Evolutionary conservation across 2,797 vertebrate genomes (phyloP), one percentile per base, ranked within the genome.

Genomic region (Acrossocheilus fasciatus): DNA sequence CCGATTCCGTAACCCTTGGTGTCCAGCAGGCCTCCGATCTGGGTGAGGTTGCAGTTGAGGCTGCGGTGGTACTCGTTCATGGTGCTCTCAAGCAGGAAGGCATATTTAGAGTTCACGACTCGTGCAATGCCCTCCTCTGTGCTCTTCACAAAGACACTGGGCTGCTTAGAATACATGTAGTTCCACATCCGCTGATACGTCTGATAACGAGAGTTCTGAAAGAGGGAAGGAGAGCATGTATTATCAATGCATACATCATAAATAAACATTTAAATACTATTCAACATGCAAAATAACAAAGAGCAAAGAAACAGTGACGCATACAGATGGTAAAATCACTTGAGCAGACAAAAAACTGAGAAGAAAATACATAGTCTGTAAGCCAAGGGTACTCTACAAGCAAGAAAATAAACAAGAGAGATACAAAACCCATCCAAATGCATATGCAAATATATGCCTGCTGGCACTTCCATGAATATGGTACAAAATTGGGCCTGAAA

Each of bases 141-240:
- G 96, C 97, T 98, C 94, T 97, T 98, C 87, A 98, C 97, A 0
- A 98, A 98, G 85, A 98, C 97, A 0, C 96, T 97, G 82, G 97
- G 97, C 93, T 97, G 97, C 92, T 98, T 98, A 0, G 97, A 97
- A 87, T 97, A 94, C 97, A 98, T 98, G 95, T 97, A 98, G 93
- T 97, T 98, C 97, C 97, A 98, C 97, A 98, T 98, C 4, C 97
- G 95, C 94, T 98, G 97, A 93, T 98, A 98, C 0, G 97, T 98
- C 93, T 98, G 97, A 91, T 98, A 98, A 59, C 97, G 92, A 0
- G 97, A 98, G 88, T 97, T 98, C 97, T 98, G 91, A 4, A 62
- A 26, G 26, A 26, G 17, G 4, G 43, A 26, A 23, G 41, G 39
- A 52, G n/a, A 26, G 8, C 11, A n/a, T 39, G 45, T n/a, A 69